Evolutionary conservation across 1,140 invertebrate genomes (phyloP), one percentile per base, ranked within the genome.

Genomic region (Apis cerana): DNA sequence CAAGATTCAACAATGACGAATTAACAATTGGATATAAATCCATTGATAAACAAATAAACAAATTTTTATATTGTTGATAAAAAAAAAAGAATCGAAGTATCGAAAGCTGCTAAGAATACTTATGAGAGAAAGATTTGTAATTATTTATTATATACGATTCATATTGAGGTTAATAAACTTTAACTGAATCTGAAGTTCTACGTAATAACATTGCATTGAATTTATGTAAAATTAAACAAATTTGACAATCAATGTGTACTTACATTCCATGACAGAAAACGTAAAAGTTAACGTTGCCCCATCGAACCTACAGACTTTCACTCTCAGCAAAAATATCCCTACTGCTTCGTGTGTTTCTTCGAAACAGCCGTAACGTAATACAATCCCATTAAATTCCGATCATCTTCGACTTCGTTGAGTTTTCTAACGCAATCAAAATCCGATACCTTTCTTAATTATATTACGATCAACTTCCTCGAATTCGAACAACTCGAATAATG

Each of bases 231-330:
- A 15, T 23, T 58, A 75, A 81, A 76, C 64, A 13, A 12, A 50
- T 27, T 8, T 21, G 71, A 75, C 70, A 54, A 58, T 59, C 70
- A 69, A 75, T 59, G 59, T 56, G 86, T 71, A 61, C 33, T 43
- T 43, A 43, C 86, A 71, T 88, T 82, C 86, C 78, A 75, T 62
- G 23, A 43, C 27, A 27, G 75, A 58, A 79, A 79, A 75, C 76
- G 86, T 87, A 88, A 84, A 87, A 88, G 86, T 85, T 87, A 70
- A 43, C 75, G 61, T 85, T 74, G 70, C 79, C 58, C 75, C 86
- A 67, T 85, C 79, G 71, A 88, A 88, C 82, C 61, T 75, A 79
- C 62, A 50, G 75, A 88, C 86, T 88, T 88, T 88, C 87, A 88
- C 87, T 88, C 77, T 88, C 83, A 43, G 48, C 83, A 85, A 85